phyloP scores from a whole-genome alignment of 1,140 invertebrate species.

The Druon quercuslanigerum region DNA sequence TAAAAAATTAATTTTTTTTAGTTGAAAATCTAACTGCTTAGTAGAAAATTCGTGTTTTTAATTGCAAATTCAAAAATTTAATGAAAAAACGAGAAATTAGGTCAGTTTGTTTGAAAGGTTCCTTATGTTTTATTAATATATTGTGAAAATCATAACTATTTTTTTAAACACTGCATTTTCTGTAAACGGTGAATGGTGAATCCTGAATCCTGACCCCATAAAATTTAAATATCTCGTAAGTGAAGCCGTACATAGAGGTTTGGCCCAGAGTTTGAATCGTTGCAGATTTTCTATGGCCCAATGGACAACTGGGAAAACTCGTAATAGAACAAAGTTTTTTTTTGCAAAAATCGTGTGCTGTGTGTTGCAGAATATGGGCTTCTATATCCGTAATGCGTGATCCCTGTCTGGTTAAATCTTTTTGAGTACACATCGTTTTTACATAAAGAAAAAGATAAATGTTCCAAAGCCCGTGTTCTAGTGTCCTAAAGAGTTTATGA shows the following conservation, averaged over 20 bases:
- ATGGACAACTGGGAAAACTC: slow-evolving; percentile 3
- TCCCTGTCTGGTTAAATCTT: neutral
- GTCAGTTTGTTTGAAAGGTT: too few species aligned
- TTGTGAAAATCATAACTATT: too few species aligned
- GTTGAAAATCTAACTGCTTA: too few species aligned
- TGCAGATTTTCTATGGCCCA: slow-evolving; percentile 19
- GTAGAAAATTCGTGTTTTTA: too few species aligned
- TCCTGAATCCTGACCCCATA: neutral
- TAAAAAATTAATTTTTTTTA: too few species aligned
- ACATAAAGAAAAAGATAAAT: neutral
- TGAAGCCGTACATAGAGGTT: neutral
- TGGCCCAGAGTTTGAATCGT: slow-evolving; percentile 5
- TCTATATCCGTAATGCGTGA: neutral
- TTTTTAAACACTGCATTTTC: too few species aligned
- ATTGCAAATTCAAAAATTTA: too few species aligned
- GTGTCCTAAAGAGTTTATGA: too few species aligned
- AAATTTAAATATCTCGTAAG: slow-evolving; percentile 5
- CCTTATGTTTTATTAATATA: too few species aligned
- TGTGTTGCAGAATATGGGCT: neutral
- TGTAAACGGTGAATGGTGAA: too few species aligned
- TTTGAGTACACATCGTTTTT: neutral
- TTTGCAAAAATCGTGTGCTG: neutral
- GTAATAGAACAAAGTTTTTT: slow-evolving; percentile 4
- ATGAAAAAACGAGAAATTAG: too few species aligned
- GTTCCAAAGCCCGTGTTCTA: too few species aligned